A percentile compares a stretch with the other conserved stretches of the same genome.
These are phyloP conservation scores for Morelia viridis DNA, from an alignment of 2,797 vertebrate genomes.

Conservation along the genomic window DNA sequence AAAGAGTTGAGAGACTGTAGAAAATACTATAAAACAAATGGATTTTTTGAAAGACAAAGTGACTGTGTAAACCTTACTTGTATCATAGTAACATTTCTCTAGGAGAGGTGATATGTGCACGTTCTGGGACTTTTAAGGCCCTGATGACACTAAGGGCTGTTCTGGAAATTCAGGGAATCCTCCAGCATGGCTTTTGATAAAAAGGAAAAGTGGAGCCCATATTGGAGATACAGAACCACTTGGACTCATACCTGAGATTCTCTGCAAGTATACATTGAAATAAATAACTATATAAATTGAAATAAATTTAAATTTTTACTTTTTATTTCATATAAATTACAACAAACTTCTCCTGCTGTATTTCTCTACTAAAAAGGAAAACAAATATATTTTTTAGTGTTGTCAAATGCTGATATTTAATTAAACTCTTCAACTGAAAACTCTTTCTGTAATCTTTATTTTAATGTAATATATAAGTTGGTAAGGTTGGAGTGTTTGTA, in stretches of 20 bases:
- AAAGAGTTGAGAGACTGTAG: neutral
- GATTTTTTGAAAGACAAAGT: neutral
- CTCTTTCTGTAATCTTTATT: neutral
- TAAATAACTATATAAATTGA: neutral
- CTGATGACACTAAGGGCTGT: neutral
- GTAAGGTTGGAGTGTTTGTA: neutral
- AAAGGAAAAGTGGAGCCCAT: neutral
- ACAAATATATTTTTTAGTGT: neutral
- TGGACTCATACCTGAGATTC: neutral
- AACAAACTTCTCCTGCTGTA: neutral
- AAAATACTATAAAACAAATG: neutral
- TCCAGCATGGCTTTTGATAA: neutral
- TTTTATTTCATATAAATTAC: neutral
- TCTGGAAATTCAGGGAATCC: neutral
- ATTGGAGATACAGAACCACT: neutral
- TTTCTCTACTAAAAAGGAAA: neutral
- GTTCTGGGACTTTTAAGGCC: neutral
- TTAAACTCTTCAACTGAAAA: neutral
- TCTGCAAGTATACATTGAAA: neutral
- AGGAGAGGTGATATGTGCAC: neutral
- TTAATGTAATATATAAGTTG: neutral
- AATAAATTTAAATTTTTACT: neutral
- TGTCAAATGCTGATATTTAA: neutral
- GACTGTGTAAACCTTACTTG: neutral
- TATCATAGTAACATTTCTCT: neutral